A percentile compares a stretch with the other conserved stretches of the same genome.
Conservation (phyloP, 2,888 invertebrate species). For the Euspilapteryx auroguttella region DNA sequence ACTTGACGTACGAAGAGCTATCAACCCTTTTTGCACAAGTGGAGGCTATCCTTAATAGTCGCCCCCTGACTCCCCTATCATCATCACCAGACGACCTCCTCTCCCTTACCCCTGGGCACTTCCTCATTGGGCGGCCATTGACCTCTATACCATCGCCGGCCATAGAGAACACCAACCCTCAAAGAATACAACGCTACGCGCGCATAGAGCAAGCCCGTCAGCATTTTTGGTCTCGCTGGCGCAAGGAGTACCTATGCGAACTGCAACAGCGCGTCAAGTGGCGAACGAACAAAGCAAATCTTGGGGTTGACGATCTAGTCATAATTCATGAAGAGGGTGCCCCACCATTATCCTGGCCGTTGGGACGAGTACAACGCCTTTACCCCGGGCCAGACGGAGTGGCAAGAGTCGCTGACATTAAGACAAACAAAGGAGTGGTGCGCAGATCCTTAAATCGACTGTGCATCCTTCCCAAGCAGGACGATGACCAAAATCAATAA, state of each 20-base stretch:
- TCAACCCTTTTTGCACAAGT: neutral
- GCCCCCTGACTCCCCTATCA: neutral
- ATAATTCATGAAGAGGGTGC: slow-evolving; percentile 5
- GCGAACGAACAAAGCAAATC: neutral
- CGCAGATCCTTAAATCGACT: no score
- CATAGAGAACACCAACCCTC: no score
- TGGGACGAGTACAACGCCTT: slow-evolving; percentile 5
- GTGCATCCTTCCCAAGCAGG: no score
- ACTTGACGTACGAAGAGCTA: neutral
- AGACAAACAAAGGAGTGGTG: slow-evolving; percentile 4
- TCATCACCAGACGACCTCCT: neutral
- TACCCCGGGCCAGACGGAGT: slow-evolving; percentile 5
- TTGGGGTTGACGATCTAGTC: slow-evolving; percentile 4
- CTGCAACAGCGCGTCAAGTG: no score
- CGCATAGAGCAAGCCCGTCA: no score
- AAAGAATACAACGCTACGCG: no score
- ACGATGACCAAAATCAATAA: no score
- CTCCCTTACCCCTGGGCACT: neutral
- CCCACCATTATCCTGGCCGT: slow-evolving; percentile 6
- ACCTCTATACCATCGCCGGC: neutral
- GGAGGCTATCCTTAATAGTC: neutral
- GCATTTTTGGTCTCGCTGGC: no score
- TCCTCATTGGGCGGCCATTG: neutral
- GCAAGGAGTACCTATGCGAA: no score
- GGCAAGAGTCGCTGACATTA: slow-evolving; percentile 5